Conservation (phyloP, 2,113 vertebrate species). For the Phyllostomus hastatus region DNA sequence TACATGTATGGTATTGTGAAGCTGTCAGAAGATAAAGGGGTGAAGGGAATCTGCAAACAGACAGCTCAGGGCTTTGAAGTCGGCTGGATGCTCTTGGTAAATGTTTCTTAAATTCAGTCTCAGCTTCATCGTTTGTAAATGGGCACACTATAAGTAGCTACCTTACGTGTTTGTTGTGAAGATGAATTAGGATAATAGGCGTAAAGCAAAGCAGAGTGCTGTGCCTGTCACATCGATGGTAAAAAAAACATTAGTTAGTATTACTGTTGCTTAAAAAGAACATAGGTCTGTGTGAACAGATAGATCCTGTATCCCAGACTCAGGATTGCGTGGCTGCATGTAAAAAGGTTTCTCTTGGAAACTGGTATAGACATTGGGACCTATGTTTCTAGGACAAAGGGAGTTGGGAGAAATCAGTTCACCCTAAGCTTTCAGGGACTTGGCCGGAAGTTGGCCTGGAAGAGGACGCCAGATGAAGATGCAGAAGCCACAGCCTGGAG, state of each 20-base stretch:
- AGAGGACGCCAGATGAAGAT: neutral
- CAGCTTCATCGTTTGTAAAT: neutral
- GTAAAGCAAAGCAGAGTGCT: too few relatives aligned
- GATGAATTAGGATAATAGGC: neutral
- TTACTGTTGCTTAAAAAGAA: neutral
- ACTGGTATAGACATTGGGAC: neutral
- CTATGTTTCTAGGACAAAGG: neutral
- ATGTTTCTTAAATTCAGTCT: neutral
- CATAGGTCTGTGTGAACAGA: neutral
- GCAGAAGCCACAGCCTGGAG: neutral
- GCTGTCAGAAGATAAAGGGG: neutral
- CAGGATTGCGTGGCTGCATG: neutral
- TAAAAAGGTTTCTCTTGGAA: neutral
- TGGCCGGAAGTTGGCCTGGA: neutral
- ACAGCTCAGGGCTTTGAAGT: neutral
- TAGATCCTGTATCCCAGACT: neutral
- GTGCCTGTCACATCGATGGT: neutral
- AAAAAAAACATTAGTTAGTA: neutral
- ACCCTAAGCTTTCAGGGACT: neutral
- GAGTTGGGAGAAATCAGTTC: neutral
- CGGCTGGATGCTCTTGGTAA: neutral
- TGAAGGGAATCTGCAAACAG: neutral
- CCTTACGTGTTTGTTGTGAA: neutral
- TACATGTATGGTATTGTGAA: neutral
- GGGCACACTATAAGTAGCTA: neutral